Percentiles rank a stretch among this genome's conserved stretches.
Evolutionary conservation across 1,140 invertebrate species (phyloP).

Genomic region (Sinonovacula constricta): DNA sequence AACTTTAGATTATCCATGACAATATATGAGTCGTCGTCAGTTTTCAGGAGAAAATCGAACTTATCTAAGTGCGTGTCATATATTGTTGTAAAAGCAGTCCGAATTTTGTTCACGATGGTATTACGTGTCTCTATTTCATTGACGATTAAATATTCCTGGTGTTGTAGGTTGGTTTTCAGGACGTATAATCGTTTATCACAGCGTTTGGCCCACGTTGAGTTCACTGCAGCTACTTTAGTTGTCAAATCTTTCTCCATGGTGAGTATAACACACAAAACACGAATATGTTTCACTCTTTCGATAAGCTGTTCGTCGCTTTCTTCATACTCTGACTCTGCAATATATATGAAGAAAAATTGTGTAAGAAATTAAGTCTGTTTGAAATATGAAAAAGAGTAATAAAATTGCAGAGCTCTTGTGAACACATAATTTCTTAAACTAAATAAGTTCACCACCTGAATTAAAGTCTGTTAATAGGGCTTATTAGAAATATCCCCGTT

Average conservation of each 20-base stretch:
- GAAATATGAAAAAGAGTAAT: no score
- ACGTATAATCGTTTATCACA: conserved; percentile 59
- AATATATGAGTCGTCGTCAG: conserved; percentile 85
- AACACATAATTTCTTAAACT: no score
- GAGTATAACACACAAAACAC: conserved; percentile 52
- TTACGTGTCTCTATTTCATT: conserved; percentile 34
- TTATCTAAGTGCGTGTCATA: conserved; percentile 56
- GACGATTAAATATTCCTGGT: conserved; percentile 33
- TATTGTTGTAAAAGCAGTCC: conserved; percentile 35
- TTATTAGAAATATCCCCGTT: no score
- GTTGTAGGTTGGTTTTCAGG: conserved; percentile 18
- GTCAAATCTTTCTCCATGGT: conserved; percentile 47
- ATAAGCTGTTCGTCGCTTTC: no score
- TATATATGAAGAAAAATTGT: no score
- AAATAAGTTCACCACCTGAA: no score
- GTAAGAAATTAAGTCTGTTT: no score
- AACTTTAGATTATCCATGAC: conserved; percentile 94
- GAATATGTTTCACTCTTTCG: conserved; percentile 30
- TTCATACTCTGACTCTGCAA: no score
- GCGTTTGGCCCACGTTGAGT: conserved; percentile 55
- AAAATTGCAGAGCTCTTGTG: no score
- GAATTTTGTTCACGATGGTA: conserved; percentile 51
- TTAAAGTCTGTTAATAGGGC: no score
- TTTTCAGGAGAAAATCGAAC: conserved; percentile 71
- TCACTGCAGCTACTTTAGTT: conserved; percentile 48